Evolutionary conservation across 2,888 invertebrate genomes (phyloP).

Genomic region (Megamerina dolium): DNA sequence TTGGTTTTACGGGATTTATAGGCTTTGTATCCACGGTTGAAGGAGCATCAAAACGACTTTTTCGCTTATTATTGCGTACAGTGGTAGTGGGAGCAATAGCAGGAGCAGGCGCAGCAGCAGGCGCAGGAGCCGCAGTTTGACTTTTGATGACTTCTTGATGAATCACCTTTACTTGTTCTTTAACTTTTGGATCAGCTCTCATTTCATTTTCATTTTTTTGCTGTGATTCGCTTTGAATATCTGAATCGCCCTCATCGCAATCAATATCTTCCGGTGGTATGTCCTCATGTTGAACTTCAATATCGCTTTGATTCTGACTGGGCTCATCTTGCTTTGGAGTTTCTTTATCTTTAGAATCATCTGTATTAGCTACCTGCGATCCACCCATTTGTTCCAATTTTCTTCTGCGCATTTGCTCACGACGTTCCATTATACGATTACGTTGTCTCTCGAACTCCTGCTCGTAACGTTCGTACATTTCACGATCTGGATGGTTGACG

Average conservation of each 20-base stretch:
- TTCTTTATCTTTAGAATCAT: not conserved
- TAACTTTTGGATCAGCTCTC: not conserved
- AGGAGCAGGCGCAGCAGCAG: not conserved
- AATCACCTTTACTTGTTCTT: not conserved
- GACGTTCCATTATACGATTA: conserved; percentile 67
- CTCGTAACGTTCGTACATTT: conserved; percentile 79
- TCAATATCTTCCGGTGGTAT: not conserved
- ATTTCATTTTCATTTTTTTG: not conserved
- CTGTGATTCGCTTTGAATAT: not conserved
- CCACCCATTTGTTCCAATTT: conserved; percentile 29
- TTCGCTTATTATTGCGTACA: conserved; percentile 23
- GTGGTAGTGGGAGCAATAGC: not conserved
- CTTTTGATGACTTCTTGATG: not conserved
- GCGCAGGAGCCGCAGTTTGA: not conserved
- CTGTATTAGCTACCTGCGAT: conserved; percentile 8
- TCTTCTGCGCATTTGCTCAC: conserved; percentile 72
- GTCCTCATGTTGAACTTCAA: not conserved
- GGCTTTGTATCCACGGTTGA: conserved; percentile 2
- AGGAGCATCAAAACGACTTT: conserved; percentile 22
- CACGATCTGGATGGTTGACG: conserved; percentile 84
- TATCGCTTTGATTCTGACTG: not conserved
- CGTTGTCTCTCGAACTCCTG: conserved; percentile 82
- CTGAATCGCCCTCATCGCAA: not conserved
- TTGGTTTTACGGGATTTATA: conserved; percentile 4
- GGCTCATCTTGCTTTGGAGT: not conserved